A percentile compares a stretch with the other conserved stretches of the same genome.
These are phyloP conservation scores for Spilarctia lutea DNA, from an alignment of 2,888 invertebrate species.

Conservation along the genomic window DNA sequence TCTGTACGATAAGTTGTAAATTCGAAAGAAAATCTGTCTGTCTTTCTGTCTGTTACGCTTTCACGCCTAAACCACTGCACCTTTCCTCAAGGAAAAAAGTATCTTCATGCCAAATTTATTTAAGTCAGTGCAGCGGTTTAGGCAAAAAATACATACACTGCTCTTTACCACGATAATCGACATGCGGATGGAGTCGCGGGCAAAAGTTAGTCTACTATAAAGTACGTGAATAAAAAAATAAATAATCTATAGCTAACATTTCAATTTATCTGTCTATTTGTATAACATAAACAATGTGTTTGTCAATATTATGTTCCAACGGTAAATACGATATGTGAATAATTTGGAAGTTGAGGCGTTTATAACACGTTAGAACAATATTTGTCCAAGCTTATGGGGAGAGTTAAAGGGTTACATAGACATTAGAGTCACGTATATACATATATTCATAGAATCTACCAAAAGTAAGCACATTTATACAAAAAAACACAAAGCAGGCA, in stretches of 20 bases:
- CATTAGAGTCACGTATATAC: slow-evolving; percentile 5
- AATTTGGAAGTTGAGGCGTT: slow-evolving; percentile 30
- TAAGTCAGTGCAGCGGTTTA: no score
- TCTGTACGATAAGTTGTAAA: no score
- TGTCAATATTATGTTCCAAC: slow-evolving; percentile 19
- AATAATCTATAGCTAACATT: background rate
- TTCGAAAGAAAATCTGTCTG: no score
- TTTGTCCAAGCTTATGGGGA: slow-evolving; percentile 31
- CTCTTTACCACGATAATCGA: no score
- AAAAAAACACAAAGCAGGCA: no score
- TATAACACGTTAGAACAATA: slow-evolving; percentile 42
- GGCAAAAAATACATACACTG: no score
- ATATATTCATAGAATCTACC: background rate
- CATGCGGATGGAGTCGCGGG: no score
- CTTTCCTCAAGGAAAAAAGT: no score
- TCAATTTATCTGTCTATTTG: background rate
- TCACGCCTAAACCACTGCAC: no score
- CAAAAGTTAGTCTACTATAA: no score
- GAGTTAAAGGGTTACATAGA: slow-evolving; percentile 23
- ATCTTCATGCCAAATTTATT: no score
- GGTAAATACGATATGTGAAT: slow-evolving; percentile 30
- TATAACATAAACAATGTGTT: slow-evolving; percentile 18
- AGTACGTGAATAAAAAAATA: background rate
- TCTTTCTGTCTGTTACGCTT: no score
- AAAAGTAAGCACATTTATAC: background rate